These are phyloP conservation scores for Otus sunia DNA, from an alignment of 2,113 vertebrate species.

Conservation along the genomic window DNA sequence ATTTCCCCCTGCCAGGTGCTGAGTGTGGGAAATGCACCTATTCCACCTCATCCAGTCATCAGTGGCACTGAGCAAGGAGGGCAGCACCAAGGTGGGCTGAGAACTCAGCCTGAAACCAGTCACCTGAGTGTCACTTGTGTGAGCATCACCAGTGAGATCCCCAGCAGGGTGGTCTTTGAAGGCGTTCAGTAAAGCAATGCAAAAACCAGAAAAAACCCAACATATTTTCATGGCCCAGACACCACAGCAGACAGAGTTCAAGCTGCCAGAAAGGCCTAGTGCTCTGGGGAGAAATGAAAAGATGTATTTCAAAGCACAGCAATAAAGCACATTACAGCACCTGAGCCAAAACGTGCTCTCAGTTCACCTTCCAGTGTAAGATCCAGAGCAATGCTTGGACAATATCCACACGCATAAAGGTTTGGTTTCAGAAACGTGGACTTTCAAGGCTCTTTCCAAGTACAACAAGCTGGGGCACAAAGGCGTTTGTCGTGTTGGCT, in stretches of 20 bases:
- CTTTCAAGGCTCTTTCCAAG: background rate
- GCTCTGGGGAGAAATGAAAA: conserved; percentile 25
- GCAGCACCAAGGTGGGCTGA: background rate
- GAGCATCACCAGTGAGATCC: background rate
- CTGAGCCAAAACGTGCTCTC: conserved; percentile 26
- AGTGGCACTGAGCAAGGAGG: fast-evolving
- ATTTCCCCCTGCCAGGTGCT: background rate
- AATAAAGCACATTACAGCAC: conserved; percentile 8
- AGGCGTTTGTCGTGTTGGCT: background rate
- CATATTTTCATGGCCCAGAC: background rate
- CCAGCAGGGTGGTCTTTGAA: background rate
- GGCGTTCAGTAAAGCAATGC: background rate
- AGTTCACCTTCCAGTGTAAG: conserved; percentile 45
- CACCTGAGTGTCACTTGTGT: fast-evolving
- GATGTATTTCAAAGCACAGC: conserved; percentile 35
- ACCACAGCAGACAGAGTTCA: background rate
- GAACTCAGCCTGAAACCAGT: background rate
- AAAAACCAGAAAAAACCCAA: background rate
- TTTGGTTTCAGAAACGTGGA: background rate
- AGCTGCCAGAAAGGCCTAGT: background rate
- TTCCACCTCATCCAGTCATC: background rate
- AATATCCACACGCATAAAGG: background rate
- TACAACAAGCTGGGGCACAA: background rate
- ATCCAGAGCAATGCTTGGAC: conserved; percentile 9
- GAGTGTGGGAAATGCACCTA: background rate